These are phyloP conservation scores for Choloepus hoffmanni DNA, from an alignment of 2,113 vertebrate genomes.

Conservation along the genomic window DNA sequence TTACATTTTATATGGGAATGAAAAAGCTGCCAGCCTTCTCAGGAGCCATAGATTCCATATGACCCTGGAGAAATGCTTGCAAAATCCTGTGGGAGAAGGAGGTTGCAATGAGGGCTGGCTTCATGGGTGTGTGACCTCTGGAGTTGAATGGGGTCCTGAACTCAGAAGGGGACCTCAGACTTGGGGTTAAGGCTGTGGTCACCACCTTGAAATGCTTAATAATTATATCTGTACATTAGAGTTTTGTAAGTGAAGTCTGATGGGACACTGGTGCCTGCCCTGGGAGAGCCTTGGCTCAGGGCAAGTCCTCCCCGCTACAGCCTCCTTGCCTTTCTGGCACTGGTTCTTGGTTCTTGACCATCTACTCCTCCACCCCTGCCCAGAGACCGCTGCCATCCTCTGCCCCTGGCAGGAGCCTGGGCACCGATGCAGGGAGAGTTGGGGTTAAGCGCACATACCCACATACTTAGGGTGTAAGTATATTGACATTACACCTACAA, in stretches of 20 bases:
- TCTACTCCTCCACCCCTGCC: not conserved
- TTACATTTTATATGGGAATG: not conserved
- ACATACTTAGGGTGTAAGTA: not conserved
- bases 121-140: not conserved
- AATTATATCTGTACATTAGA: conserved; percentile 3
- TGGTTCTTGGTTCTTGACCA: not conserved
- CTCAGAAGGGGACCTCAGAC: not conserved
- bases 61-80: not conserved
- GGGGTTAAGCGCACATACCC: too few relatives aligned
- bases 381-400: not conserved
- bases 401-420: fast-evolving
- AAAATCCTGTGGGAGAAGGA: not conserved
- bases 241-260: not conserved
- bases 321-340: not conserved
- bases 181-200: not conserved
- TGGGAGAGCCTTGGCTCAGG: not conserved
- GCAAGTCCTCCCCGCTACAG: not conserved
- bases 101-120: not conserved
- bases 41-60: not conserved
- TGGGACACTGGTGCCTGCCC: fast-evolving
- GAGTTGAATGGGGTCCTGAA: not conserved
- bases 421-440: not conserved
- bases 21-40: not conserved
- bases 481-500: not conserved
- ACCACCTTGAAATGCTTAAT: not conserved